Evolutionary conservation across 2,797 vertebrate species (phyloP), one percentile per base, ranked within the genome.

Genomic region (Alfaro cultratus): DNA sequence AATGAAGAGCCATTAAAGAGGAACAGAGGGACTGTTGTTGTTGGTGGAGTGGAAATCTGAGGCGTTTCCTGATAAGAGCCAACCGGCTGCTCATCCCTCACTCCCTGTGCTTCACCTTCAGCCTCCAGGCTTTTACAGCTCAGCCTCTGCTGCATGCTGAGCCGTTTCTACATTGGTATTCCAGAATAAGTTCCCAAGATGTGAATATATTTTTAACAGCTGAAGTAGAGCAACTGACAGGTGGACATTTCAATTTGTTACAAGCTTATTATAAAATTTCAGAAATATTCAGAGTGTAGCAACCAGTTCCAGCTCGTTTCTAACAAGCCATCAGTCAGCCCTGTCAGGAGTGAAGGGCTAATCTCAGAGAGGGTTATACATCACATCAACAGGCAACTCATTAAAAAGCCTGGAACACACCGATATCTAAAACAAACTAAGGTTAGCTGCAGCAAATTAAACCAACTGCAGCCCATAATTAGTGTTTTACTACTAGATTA

Each of bases 11-110:
- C 29, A 41, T 86, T 90, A 80, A 90, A 85, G 80, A 88, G 79
- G 74, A 86, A 83, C 83, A 84, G 41, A 46, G 82, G 67, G 73
- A 43, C 70, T 87, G 83, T 80, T 89, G 83, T 80, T 89, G 83
- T 82, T 77, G 76, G 49, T 36, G 3, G 47, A 89, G 80, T 76
- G 82, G 83, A 80, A 89, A 90, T 91, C 57, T 80, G 85, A 89
- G 76, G 83, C 60, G 85, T 53, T 29, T 71, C 47, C 77, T 1
- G 79, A 90, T 91, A 90, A 90, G 84, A 87, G 85, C 5, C 18
- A 53, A 62, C 62, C 78, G 80, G 85, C 49, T 81, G 81, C 84
- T 82, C 81, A 80, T 79, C 86, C 76, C 85, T 79, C 85, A 74
- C 77, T 82, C 67, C 39, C 23, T 23, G 46, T 11, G 76, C 75